Percentiles rank a stretch among this genome's conserved stretches.
phyloP scores from a whole-genome alignment of 2,113 vertebrate genomes.

The Gasterosteus aculeatus region DNA sequence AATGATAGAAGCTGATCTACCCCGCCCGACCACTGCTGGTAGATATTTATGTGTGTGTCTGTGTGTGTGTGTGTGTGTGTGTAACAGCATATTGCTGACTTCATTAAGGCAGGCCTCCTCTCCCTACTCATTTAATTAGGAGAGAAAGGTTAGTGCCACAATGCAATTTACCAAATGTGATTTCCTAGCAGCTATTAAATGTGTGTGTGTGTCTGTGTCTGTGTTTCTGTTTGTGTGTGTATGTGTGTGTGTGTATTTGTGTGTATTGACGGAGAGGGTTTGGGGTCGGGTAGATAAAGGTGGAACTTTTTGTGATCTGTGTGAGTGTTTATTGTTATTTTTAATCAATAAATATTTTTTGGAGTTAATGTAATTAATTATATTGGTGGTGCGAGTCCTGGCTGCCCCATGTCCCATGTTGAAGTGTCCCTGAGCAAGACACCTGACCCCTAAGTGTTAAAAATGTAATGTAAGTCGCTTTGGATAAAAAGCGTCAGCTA shows the following conservation, averaged over 20 bases:
- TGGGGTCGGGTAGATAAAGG: not conserved
- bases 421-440: too few relatives aligned
- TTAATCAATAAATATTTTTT: too few relatives aligned
- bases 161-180: constrained; percentile 72
- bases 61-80: not conserved
- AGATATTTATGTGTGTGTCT: constrained; percentile 9
- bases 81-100: constrained; percentile 56
- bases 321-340: not conserved
- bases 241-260: not conserved
- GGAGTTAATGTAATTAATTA: too few relatives aligned
- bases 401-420: too few relatives aligned
- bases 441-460: too few relatives aligned
- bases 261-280: constrained; percentile 1
- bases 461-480: too few relatives aligned
- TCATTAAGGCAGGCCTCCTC: constrained; percentile 60
- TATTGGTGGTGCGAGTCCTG: too few relatives aligned
- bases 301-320: not conserved
- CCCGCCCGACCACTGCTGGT: not conserved
- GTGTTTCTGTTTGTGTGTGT: constrained; percentile 13
- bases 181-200: constrained; percentile 69
- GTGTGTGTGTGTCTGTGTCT: constrained; percentile 33
- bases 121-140: constrained; percentile 68
- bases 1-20: not conserved
- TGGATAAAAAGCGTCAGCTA: too few relatives aligned
- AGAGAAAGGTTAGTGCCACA: constrained; percentile 71